phyloP scores from a whole-genome alignment of 2,797 vertebrate species.

The Poeciliopsis paucimaculata region DNA sequence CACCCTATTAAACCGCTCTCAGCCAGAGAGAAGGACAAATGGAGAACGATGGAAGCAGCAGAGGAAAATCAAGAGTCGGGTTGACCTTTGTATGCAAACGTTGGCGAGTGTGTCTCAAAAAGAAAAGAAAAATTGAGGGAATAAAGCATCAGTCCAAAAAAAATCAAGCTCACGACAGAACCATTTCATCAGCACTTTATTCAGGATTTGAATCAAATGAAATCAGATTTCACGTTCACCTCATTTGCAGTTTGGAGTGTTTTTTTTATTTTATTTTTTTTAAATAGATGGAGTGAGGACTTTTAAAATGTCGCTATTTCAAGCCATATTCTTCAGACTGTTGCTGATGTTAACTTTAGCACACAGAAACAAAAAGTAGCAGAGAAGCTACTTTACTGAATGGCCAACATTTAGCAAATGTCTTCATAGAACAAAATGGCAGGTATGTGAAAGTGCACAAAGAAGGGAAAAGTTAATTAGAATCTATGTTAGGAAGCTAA shows the following conservation, averaged over 20 bases:
- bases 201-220: neutral
- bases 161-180: slow-evolving; percentile 19
- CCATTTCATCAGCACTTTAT: neutral
- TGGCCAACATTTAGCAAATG: neutral
- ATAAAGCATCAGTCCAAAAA: slow-evolving; percentile 10
- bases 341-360: neutral
- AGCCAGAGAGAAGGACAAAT: slow-evolving; percentile 37
- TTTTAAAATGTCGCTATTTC: neutral
- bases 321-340: neutral
- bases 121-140: slow-evolving; percentile 2
- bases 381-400: neutral
- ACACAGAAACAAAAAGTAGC: neutral
- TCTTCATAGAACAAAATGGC: neutral
- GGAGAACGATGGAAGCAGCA: slow-evolving; percentile 22
- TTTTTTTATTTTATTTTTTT: neutral
- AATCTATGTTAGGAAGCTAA: neutral
- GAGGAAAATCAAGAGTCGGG: slow-evolving; percentile 32
- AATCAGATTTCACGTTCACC: neutral
- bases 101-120: slow-evolving; percentile 10
- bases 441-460: neutral
- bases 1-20: slow-evolving; percentile 55
- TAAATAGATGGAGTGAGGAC: neutral
- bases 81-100: slow-evolving; percentile 51
- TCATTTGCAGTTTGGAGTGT: neutral
- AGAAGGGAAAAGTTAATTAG: neutral